Base-by-base conservation (phyloP, 2,113 vertebrate species). In the Amblyopsis rosae region DNA sequence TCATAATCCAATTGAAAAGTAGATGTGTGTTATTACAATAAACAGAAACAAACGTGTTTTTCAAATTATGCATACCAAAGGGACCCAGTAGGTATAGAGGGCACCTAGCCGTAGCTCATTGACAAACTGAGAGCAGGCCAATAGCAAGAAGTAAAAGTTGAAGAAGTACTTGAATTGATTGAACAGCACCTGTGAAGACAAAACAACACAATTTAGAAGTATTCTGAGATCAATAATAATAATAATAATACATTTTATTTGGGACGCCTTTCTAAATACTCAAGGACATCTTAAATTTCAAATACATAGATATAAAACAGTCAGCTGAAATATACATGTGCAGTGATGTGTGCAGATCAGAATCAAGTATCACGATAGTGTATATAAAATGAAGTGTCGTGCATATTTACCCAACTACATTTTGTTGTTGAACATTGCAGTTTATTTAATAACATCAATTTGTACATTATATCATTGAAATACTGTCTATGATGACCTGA, bases 91-190 rank as follows among this genome's bases (percentile, higher is more conserved):
- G 0, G 98, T 99, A 77, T 99, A 99, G 13, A 99, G 95, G 0
- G 95, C 95, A 0, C 96, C 97, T 0, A 99, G 91, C 9, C 96
- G 91, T 82, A 99, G 94, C 81, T 98, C 98, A 0, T 95, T 92
- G 0, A 99, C 94, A 78, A 99, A 99, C 59, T 99, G 98, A 59
- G 98, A 99, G 92, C 98, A 98, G 87, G 97, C 96, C 81, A 99
- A 79, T 1, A 99, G 93, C 76, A 99, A 85, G 81, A 99, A 99
- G 76, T 99, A 99, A 74, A 99, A 91, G 87, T 99, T 99, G 94
- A 96, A 98, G 91, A 99, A 99, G 88, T 99, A 99, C 80, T 98
- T 98, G 92, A 99, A 99, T 88, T 99, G 97, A 90, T 98, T 96
- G 69, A 94, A 99, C 72, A 99, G 90, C 65, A 99, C 96, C 98